Conservation (phyloP, 2,797 vertebrate genomes). For the Acropternis orthonyx region DNA sequence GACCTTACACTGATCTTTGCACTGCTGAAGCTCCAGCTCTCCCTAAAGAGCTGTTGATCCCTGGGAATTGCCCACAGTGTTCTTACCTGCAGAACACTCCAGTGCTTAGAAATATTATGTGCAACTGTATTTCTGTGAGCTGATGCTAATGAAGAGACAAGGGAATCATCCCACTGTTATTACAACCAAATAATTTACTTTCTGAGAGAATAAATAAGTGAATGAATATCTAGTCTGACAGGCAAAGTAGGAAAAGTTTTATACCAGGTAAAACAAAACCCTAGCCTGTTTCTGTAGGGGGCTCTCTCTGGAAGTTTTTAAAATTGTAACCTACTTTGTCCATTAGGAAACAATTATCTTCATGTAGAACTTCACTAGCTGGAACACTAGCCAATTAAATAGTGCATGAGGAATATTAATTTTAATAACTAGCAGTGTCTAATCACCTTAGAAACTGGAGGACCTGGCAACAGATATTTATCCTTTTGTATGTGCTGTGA, state of each 20-base stretch:
- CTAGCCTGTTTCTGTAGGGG: not conserved
- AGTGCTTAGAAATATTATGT: not conserved
- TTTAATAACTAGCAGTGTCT: slow-evolving; percentile 26
- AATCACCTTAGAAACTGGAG: not conserved
- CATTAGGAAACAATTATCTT: not conserved
- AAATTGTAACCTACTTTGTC: not conserved
- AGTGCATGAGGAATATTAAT: slow-evolving; percentile 22
- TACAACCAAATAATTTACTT: not conserved
- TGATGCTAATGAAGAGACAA: not conserved
- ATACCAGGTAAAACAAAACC: not conserved
- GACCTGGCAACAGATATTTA: slow-evolving; percentile 11
- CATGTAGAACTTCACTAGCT: not conserved
- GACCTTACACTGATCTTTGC: not conserved
- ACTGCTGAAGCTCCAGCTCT: not conserved
- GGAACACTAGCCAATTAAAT: slow-evolving; percentile 11
- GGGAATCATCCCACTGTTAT: not conserved
- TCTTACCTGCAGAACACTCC: not conserved
- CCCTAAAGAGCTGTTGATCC: not conserved
- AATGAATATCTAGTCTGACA: not conserved
- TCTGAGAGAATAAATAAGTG: not conserved
- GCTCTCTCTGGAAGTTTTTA: not conserved
- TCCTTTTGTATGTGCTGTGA: not conserved
- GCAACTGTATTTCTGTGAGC: not conserved
- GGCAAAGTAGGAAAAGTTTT: not conserved
- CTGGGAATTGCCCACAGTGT: not conserved